Evolutionary conservation across 1,140 invertebrate genomes (phyloP).

Genomic region (Leptinotarsa undecemlineata): DNA sequence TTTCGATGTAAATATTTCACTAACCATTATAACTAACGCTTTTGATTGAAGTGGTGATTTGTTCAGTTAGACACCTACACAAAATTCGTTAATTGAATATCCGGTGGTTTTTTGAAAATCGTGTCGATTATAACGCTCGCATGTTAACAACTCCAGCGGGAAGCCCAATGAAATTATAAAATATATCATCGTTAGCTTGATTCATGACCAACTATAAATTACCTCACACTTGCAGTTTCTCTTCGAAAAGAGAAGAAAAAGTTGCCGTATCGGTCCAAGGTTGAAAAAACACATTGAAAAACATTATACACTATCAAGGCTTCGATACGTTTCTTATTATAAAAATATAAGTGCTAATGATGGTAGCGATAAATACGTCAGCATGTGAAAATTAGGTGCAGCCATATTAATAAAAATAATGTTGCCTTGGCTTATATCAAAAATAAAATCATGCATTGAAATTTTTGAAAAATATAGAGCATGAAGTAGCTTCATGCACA

Average conservation of each 20-base stretch:
- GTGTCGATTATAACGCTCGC: conserved; percentile 4
- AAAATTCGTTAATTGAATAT: conserved; percentile 7
- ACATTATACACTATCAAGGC: background rate
- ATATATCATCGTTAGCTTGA: background rate
- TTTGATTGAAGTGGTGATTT: background rate
- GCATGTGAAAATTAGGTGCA: too few relatives aligned
- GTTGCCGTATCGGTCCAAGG: too few relatives aligned
- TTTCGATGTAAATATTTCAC: background rate
- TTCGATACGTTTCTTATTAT: background rate
- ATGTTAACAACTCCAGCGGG: conserved; percentile 13
- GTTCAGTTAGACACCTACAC: conserved; percentile 9
- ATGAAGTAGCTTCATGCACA: too few relatives aligned
- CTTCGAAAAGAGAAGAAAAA: too few relatives aligned
- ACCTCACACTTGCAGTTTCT: background rate
- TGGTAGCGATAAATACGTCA: too few relatives aligned
- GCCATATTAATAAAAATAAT: too few relatives aligned
- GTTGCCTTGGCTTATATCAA: too few relatives aligned
- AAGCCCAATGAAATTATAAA: conserved; percentile 14
- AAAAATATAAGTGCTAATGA: too few relatives aligned
- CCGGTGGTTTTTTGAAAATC: background rate
- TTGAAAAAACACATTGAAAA: background rate
- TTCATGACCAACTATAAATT: background rate
- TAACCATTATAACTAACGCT: background rate
- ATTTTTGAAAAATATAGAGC: background rate
- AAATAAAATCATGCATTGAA: too few relatives aligned